Base-by-base conservation (phyloP, 1,140 invertebrate species). In the Babylonia areolata region DNA sequence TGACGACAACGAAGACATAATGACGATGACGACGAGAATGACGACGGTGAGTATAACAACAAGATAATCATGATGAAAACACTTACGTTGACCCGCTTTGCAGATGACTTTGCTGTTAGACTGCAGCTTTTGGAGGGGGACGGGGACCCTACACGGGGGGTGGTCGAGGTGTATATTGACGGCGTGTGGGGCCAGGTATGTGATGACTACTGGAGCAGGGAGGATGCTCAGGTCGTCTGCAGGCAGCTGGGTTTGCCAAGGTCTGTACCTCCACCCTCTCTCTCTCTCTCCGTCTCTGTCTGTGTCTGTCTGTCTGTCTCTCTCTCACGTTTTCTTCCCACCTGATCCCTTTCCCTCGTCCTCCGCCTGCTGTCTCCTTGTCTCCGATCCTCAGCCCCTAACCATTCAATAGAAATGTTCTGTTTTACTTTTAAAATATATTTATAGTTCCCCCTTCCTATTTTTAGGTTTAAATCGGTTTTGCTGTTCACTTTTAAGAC, bases 161-260 rank as follows among this genome's bases (percentile, higher is more conserved):
- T 33, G 77, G 84, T 85, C n/a, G 84, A 85, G 75, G 46, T 85
- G 23, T 1, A 39, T 46, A 33, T 54, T 20, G 35, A 39, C 51
- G 75, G 83, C 5, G 37, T 42, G 75, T 85, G 84, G 84, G 84
- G 84, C 2, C 51, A 73, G 33, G 75, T 85, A 46, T 85, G 84
- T 40, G 84, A 79, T 31, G 75, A 79, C 35, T 54, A 46, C 42
- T 85, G 84, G 84, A 75, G 79, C 75, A 39, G 23, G 28, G 3
- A 20, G 0, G 84, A 85, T 39, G 84, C 84, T 31, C 17, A 33
- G 12, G 84, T 85, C 31, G 84, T 85, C 37, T 85, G 84, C 51
- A 77, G 84, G 3, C 73, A 78, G 46, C 75, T 85, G 42, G 73
- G 46, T 39, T 58, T 69, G n/a, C 46, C 31, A 15, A 69, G 28